Percentiles rank a stretch among this genome's conserved stretches.
Evolutionary conservation across 2,797 vertebrate species (phyloP).

Genomic region (Smutsia temminckii): DNA sequence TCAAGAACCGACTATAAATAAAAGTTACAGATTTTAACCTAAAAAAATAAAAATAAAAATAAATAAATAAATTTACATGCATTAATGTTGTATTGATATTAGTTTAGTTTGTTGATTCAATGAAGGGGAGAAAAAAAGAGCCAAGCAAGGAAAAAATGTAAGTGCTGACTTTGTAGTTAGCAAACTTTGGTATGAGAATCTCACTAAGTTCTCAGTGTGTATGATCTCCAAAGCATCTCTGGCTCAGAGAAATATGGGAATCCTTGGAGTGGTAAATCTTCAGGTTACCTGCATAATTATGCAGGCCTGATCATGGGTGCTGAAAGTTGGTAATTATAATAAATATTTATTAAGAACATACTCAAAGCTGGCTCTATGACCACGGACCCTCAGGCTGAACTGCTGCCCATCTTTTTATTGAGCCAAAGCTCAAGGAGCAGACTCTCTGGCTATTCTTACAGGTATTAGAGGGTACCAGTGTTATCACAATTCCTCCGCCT

Average conservation of each 20-base stretch:
- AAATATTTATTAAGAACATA: neutral
- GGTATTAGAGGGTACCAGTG: neutral
- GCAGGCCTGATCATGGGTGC: neutral
- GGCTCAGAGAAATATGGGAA: neutral
- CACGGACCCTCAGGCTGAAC: neutral
- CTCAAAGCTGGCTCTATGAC: neutral
- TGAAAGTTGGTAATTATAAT: neutral
- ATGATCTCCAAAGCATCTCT: neutral
- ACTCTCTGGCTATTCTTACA: neutral
- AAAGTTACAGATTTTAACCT: too few species aligned
- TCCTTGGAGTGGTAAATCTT: neutral
- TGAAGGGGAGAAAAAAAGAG: neutral
- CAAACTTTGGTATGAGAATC: neutral
- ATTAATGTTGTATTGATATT: neutral
- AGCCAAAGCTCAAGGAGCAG: neutral
- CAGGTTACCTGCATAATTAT: neutral
- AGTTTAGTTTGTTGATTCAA: neutral
- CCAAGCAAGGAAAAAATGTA: neutral
- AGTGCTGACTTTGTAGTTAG: neutral
- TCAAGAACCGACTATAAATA: too few species aligned
- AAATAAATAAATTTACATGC: neutral
- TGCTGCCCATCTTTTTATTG: neutral
- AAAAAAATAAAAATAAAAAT: too few species aligned
- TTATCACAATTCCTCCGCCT: neutral
- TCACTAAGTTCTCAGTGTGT: neutral